These are phyloP conservation scores for Cephus sareptanus DNA, from an alignment of 2,888 invertebrate species.

Conservation along the genomic window DNA sequence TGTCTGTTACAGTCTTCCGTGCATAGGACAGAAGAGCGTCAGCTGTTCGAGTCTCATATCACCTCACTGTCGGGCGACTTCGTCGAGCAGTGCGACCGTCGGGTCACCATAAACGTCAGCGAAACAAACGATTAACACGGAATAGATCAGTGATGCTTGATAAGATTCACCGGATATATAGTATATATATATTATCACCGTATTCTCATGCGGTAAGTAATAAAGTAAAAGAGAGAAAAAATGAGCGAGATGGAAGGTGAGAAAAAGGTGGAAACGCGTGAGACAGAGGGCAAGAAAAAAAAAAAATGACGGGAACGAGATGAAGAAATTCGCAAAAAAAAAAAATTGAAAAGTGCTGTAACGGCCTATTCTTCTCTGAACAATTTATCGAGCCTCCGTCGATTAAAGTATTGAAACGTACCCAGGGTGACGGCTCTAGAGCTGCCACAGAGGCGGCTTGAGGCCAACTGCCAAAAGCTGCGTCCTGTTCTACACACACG, in stretches of 20 bases:
- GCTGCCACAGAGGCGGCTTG: slow-evolving; percentile 7
- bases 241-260: background rate
- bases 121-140: background rate
- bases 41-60: background rate
- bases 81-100: background rate
- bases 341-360: background rate
- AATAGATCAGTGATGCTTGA: background rate
- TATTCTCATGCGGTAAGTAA: background rate
- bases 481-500: background rate
- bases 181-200: background rate
- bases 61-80: background rate
- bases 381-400: background rate
- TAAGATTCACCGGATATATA: background rate
- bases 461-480: slow-evolving; percentile 11
- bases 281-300: background rate
- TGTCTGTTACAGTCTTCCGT: background rate
- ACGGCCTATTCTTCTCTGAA: background rate
- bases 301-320: background rate
- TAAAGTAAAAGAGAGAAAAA: background rate
- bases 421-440: background rate
- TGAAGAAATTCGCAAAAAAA: background rate
- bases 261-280: background rate
- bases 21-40: background rate
- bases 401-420: background rate
- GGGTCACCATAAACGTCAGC: background rate